Base-by-base conservation (phyloP, 2,113 vertebrate species). In the Atlantisia rogersi region DNA sequence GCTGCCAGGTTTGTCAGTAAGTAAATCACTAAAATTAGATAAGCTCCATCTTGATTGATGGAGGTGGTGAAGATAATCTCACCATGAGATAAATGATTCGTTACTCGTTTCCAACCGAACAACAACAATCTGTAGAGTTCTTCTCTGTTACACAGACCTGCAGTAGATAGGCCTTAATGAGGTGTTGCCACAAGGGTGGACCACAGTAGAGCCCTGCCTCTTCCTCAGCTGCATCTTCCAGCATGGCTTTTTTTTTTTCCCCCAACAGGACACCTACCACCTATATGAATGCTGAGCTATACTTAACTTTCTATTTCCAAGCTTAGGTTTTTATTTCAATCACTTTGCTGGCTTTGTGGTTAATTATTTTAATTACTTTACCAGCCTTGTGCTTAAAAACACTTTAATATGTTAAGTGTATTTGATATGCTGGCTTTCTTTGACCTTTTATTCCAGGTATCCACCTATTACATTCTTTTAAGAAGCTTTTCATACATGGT, bases 221-320 rank as follows among this genome's bases (percentile, higher is more conserved):
- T 68, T 90, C 62, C 75, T 82, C 64, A 74, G 5, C 55, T 79
- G 65, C 44, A 11, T 44, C 24, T 60, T 85, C 44, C 79, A 91
- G 74, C 50, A 8, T 22, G 69, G 32, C 55, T 10, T 71, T 78
- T 56, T 90, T 56, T 90, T 39, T 59, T 32, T 22, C 48, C 44
- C 63, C 79, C 18, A 26, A 15, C 67, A 37, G 40, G 42, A 78
- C 22, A 60, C 14, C 28, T 35, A 63, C 40, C 39, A 53, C 58
- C 44, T 63, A 6, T 52, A n/a, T 3, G 2, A 65, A 37, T 21
- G 25, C 56, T 77, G 55, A 94, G 67, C 39, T 78, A 56, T 59
- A 28, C 37, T 67, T 74, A 65, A 63, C 68, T 37, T 90, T 65
- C 71, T 37, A 3, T 90, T 83, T 96, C 73, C 65, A 68, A 74